Conservation (phyloP, 1,140 invertebrate species). For the Oreohelix idahoensis region DNA sequence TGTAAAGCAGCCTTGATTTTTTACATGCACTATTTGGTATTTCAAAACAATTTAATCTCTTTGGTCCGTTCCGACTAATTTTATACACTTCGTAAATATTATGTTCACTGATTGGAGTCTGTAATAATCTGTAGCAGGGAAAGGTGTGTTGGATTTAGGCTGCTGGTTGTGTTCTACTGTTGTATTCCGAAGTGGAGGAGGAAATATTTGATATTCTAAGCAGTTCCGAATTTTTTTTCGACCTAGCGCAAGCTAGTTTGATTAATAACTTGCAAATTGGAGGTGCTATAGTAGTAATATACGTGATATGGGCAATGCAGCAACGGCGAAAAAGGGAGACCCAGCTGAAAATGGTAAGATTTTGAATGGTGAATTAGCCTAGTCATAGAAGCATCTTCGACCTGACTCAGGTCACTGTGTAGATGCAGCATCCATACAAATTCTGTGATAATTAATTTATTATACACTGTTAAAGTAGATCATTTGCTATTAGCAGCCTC, state of each 20-base stretch:
- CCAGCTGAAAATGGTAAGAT: conserved; percentile 88
- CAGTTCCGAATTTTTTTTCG: not conserved
- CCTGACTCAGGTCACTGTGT: too few relatives aligned
- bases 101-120: not conserved
- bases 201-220: not conserved
- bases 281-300: conserved; percentile 22
- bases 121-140: not conserved
- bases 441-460: too few relatives aligned
- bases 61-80: not conserved
- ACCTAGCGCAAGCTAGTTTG: not conserved
- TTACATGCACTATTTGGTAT: not conserved
- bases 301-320: conserved; percentile 92
- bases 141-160: not conserved
- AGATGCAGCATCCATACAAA: too few relatives aligned
- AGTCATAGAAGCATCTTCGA: too few relatives aligned
- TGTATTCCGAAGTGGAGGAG: not conserved
- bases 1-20: not conserved
- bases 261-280: conserved; percentile 20
- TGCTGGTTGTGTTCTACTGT: not conserved
- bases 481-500: too few relatives aligned
- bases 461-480: too few relatives aligned
- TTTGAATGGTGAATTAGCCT: not conserved
- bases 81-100: not conserved
- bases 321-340: conserved; percentile 94
- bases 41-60: not conserved